Conservation (phyloP, 2,888 invertebrate genomes). For the Rhogogaster chlorosoma region DNA sequence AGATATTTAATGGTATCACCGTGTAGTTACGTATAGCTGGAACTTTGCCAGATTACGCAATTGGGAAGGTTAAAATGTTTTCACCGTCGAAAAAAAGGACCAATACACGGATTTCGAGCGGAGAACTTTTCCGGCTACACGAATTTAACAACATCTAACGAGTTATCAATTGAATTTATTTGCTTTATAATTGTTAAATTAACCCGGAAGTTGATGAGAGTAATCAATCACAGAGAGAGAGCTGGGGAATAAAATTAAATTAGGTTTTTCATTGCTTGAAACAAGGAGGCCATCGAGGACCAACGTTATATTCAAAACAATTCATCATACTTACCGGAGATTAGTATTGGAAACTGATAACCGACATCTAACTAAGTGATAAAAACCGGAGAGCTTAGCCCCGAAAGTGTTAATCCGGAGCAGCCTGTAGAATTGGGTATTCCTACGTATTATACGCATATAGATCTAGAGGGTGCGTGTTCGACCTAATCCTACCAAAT, state of each 20-base stretch:
- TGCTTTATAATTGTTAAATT: background rate
- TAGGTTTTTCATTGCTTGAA: too few species aligned
- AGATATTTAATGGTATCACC: background rate
- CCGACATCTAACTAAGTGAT: background rate
- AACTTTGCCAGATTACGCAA: constrained; percentile 7
- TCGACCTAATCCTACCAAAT: constrained; percentile 8
- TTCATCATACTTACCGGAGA: background rate
- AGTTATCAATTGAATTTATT: background rate
- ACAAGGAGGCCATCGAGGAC: background rate
- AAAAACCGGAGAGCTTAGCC: background rate
- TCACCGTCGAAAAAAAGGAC: background rate
- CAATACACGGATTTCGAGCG: background rate
- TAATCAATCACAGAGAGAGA: background rate
- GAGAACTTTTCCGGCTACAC: background rate
- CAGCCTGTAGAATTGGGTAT: background rate
- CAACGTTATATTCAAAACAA: background rate
- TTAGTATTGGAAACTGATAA: background rate
- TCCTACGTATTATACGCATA: background rate
- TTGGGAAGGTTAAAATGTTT: background rate
- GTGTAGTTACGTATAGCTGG: background rate
- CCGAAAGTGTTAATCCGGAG: background rate
- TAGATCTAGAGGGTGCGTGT: background rate
- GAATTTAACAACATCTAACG: background rate
- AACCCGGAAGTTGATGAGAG: background rate
- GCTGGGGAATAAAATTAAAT: background rate